These are phyloP conservation scores for Sweltsa coloradensis DNA, from an alignment of 1,140 invertebrate species.

Conservation along the genomic window DNA sequence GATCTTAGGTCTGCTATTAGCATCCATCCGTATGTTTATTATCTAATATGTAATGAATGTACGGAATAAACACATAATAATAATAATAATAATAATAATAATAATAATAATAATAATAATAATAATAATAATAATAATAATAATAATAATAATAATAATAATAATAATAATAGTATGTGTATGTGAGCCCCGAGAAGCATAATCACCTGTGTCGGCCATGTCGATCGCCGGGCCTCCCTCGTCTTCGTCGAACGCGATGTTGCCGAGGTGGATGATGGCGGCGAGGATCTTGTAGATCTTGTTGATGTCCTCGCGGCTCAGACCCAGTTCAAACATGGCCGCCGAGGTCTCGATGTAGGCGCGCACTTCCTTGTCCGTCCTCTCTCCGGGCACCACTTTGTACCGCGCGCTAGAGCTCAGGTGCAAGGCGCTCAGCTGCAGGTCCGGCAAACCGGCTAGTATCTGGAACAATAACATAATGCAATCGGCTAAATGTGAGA, in stretches of 20 bases:
- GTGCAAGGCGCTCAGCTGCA: conserved; percentile 15
- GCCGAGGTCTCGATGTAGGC: conserved; percentile 26
- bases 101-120: too few species aligned
- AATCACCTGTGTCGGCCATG: conserved; percentile 28
- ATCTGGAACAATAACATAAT: conserved; percentile 11
- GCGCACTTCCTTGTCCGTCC: too few species aligned
- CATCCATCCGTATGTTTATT: too few species aligned
- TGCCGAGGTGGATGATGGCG: conserved; percentile 37
- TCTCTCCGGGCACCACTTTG: conserved; percentile 21
- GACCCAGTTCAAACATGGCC: conserved; percentile 25
- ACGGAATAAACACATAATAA: too few species aligned
- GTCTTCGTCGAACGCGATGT: conserved; percentile 25
- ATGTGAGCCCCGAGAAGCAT: too few species aligned
- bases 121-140: too few species aligned
- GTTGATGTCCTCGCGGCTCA: conserved; percentile 23
- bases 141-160: too few species aligned
- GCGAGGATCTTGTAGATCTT: conserved; percentile 40
- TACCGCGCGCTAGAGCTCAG: conserved; percentile 14
- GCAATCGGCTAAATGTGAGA: too few species aligned
- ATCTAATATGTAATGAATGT: too few species aligned
- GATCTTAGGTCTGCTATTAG: too few species aligned
- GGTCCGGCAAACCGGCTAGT: conserved; percentile 15
- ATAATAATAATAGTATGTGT: too few species aligned
- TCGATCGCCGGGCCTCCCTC: conserved; percentile 17
- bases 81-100: too few species aligned